Conservation (phyloP, 2,888 invertebrate genomes). For the Amaurobius ferox region DNA sequence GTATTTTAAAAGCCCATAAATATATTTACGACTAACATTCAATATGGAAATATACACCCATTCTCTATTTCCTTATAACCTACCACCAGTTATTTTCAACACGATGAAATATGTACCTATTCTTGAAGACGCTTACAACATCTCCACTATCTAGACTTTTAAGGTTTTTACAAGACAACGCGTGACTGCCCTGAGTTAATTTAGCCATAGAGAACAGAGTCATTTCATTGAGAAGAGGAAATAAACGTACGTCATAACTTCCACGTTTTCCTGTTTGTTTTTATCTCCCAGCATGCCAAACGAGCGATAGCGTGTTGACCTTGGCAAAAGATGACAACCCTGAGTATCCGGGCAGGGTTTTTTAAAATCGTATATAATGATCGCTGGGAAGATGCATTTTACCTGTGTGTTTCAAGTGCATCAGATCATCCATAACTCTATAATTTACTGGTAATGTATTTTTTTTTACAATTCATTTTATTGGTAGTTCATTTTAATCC, state of each 20-base stretch:
- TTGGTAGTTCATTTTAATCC: too few relatives aligned
- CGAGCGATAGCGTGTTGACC: slow-evolving; percentile 30
- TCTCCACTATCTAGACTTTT: not conserved
- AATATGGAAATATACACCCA: too few relatives aligned
- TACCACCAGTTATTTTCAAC: not conserved
- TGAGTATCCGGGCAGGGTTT: not conserved
- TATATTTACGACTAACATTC: too few relatives aligned
- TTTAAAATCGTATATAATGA: not conserved
- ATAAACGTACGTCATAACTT: not conserved
- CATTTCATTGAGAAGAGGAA: not conserved
- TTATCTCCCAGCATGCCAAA: slow-evolving; percentile 3
- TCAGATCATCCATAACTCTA: not conserved
- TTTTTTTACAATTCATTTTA: not conserved
- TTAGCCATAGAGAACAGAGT: not conserved
- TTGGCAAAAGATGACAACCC: slow-evolving; percentile 26
- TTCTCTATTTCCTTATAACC: too few relatives aligned
- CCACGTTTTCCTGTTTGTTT: not conserved
- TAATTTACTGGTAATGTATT: too few relatives aligned
- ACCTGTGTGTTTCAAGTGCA: not conserved
- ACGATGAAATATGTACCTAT: not conserved
- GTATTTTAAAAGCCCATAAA: too few relatives aligned
- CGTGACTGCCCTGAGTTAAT: not conserved
- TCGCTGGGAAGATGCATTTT: not conserved
- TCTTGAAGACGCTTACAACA: not conserved
- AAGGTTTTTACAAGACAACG: not conserved